Evolutionary conservation across 2,797 vertebrate genomes (phyloP).

Genomic region (Tiaroga cobitis): DNA sequence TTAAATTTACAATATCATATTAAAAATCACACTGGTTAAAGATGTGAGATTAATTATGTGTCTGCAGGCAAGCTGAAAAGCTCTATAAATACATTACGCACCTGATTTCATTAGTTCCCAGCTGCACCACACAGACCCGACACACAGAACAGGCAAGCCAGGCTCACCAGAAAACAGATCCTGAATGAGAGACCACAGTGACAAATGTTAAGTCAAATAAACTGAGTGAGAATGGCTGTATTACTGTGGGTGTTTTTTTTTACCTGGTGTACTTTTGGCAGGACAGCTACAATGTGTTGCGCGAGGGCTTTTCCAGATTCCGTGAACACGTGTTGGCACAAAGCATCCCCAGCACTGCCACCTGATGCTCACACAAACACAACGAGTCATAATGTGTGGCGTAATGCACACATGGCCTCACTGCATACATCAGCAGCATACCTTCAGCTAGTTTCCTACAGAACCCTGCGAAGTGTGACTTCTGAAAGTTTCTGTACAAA

Average conservation of each 20-base stretch:
- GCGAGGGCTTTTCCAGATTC: slow-evolving; percentile 84
- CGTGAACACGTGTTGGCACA: slow-evolving; percentile 80
- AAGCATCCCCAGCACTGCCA: slow-evolving; percentile 80
- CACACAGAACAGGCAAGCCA: slow-evolving; percentile 89
- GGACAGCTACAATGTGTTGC: slow-evolving; percentile 83
- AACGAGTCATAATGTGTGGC: background rate
- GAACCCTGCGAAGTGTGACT: slow-evolving; percentile 89
- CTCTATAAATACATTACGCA: slow-evolving; percentile 65
- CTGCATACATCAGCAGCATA: slow-evolving; percentile 52
- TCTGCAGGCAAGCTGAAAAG: background rate
- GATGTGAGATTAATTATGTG: background rate
- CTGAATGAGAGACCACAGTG: slow-evolving; percentile 64
- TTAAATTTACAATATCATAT: background rate
- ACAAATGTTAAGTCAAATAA: background rate
- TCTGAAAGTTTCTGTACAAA: slow-evolving; percentile 90
- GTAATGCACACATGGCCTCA: background rate
- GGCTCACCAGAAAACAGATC: slow-evolving; percentile 77
- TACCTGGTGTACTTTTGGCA: slow-evolving; percentile 84
- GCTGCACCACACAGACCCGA: slow-evolving; percentile 94
- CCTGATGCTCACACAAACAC: slow-evolving; percentile 68
- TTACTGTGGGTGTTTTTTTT: background rate
- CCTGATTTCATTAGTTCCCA: slow-evolving; percentile 87
- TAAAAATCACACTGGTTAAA: background rate
- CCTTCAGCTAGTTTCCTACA: slow-evolving; percentile 87
- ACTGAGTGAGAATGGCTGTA: background rate